Evolutionary conservation across 2,113 vertebrate species (phyloP), one percentile per base, ranked within the genome.

Genomic region (Meles meles): DNA sequence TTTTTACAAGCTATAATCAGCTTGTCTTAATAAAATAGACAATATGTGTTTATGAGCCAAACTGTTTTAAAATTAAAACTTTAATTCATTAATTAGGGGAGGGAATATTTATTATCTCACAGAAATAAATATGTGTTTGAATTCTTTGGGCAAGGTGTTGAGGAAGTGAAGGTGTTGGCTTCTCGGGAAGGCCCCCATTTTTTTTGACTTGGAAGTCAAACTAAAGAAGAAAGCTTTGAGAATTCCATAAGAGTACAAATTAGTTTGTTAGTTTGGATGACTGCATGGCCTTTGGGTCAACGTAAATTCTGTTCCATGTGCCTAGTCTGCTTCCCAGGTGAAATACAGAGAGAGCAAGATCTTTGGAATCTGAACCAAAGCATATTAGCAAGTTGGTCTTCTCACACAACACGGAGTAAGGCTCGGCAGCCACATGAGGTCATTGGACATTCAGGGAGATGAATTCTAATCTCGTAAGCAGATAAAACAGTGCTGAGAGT

Each of bases 1-100:
- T 57, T 97, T 96, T 97, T 81, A 74, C n/a, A 96, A 80, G n/a
- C 79, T 90, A n/a, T 87, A 79, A 67, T 96, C 88, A 79, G 47
- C 90, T 95, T 87, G 0, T 96, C 72, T 90, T 95, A 77, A 83
- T 95, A 79, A 97, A 87, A 85, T 72, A 61, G 52, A 49, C 71
- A 94, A 63, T 83, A n/a, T 12, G 21, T 82, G 72, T 88, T 91
- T 87, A 74, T 85, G 11, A 86, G 2, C 6, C 25, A 90, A 90
- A 87, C 31, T 84, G 13, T 72, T 94, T 95, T 84, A 59, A 61
- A 69, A 76, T 89, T 74, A 83, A 17, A 84, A 55, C 27, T 69
- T 83, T 61, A 61, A 84, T 79, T 85, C 80, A 47, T 72, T 93
- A 49, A 88, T n/a, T 92, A 77, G 77, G 8, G 94, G 18, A 11